Evolutionary conservation across 2,113 vertebrate genomes (phyloP), one percentile per base, ranked within the genome.

Genomic region (Malurus cyaneus): DNA sequence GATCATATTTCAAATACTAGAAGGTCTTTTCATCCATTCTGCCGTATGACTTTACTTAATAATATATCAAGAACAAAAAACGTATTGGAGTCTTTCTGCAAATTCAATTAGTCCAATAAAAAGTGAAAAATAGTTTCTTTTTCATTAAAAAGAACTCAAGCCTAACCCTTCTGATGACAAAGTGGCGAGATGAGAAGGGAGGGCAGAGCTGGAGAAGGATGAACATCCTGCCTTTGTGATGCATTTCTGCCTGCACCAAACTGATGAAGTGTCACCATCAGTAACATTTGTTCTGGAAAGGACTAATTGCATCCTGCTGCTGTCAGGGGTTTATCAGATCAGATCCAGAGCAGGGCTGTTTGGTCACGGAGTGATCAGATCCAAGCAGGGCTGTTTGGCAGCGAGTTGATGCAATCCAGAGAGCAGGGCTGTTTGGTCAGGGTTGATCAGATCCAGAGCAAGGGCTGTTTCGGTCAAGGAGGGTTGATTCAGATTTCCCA

Each of bases 41-140:
- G 71, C 94, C 31, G 41, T 96, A 94, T 88, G 94, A 95, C 96
- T 97, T 95, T 71, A 76, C 95, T 97, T 96, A 95, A 94, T 97
- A 97, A 97, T 97, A 97, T 94, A 97, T 97, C 96, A 96, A 97
- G 97, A 97, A 96, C 69, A 88, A 95, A 97, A 96, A 96, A 92
- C 87, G 94, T 86, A 95, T 95, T 96, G 95, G 94, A 97, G 93
- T 93, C 95, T 93, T 97, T 96, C 93, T 97, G 97, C 97, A 97
- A 97, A 97, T 96, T 98, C 98, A 98, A 97, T 98, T 98, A 98
- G 93, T 91, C 92, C 96, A 96, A 95, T 97, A 97, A 97, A 98
- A 97, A 98, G 92, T 92, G 94, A 94, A 97, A 97, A 98, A 97
- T 87, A 97, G 97, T 97, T 97, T 96, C 86, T 97, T 97, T 98